These are phyloP conservation scores for Scylla paramamosain DNA, from an alignment of 1,140 invertebrate genomes.

Conservation along the genomic window DNA sequence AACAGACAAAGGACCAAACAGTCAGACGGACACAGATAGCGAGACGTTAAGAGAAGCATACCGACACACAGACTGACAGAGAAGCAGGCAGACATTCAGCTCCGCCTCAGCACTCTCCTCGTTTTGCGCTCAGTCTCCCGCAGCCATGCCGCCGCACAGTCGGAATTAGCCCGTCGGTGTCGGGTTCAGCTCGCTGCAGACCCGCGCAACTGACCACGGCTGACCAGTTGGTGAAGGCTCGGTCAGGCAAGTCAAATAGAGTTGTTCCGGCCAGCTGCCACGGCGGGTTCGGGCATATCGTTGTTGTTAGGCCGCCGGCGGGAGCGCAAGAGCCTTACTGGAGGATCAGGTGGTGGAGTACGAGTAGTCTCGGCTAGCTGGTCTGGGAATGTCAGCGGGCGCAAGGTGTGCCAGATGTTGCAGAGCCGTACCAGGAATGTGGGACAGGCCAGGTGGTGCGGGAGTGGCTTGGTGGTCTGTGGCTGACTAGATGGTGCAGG, in stretches of 20 bases:
- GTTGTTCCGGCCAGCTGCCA: conserved; percentile 3
- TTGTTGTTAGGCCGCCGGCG: conserved; percentile 9
- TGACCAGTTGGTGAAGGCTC: not conserved
- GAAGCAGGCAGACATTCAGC: not conserved
- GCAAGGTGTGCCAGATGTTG: not conserved
- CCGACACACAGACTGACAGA: not conserved
- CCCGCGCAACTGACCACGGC: not conserved
- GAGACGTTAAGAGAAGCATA: not conserved
- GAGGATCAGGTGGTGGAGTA: not conserved
- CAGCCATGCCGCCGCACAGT: not conserved
- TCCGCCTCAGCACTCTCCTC: not conserved
- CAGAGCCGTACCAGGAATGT: not conserved
- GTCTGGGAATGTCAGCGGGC: conserved; percentile 13
- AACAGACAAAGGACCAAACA: no score
- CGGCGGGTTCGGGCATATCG: not conserved
- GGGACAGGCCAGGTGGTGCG: conserved; percentile 27
- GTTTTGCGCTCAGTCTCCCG: not conserved
- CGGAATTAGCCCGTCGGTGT: not conserved
- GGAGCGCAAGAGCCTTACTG: not conserved
- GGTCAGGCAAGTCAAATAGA: conserved; percentile 22
- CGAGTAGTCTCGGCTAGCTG: not conserved
- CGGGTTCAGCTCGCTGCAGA: not conserved
- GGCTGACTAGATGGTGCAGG: conserved; percentile 27
- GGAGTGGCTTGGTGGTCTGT: not conserved
- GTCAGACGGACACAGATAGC: not conserved